These are phyloP conservation scores for Sinonovacula constricta DNA, from an alignment of 1,140 invertebrate species.

Conservation along the genomic window DNA sequence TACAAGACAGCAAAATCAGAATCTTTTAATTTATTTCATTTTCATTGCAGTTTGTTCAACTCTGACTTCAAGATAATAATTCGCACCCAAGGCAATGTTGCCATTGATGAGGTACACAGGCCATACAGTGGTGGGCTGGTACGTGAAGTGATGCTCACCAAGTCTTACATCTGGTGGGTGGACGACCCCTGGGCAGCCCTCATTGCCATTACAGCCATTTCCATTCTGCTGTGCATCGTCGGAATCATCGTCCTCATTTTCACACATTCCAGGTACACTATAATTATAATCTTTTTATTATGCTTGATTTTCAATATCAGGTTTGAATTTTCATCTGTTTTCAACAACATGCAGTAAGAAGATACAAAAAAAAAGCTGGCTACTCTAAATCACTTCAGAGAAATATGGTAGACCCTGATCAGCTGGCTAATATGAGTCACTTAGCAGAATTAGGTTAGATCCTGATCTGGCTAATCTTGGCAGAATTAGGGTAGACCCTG, in stretches of 20 bases:
- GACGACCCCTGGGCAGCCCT: constrained; percentile 92
- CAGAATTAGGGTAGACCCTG: too few species aligned
- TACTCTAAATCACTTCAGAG: too few species aligned
- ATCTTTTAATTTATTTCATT: constrained; percentile 6
- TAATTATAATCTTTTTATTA: too few species aligned
- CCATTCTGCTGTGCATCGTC: constrained; percentile 90
- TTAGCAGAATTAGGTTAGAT: too few species aligned
- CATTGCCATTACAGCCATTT: constrained; percentile 90
- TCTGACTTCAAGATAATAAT: not conserved
- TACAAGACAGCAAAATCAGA: not conserved
- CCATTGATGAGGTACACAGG: constrained; percentile 35
- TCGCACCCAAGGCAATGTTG: not conserved
- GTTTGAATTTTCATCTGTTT: too few species aligned
- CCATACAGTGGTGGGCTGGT: constrained; percentile 38
- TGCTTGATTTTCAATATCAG: too few species aligned
- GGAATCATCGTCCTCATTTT: constrained; percentile 95
- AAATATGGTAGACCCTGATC: too few species aligned
- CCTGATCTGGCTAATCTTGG: too few species aligned
- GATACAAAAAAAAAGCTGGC: too few species aligned
- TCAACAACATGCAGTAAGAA: too few species aligned
- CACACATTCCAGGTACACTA: constrained; percentile 96
- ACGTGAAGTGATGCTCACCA: constrained; percentile 51
- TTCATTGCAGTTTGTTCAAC: constrained; percentile 39
- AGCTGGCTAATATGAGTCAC: too few species aligned
- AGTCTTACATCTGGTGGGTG: constrained; percentile 72